phyloP scores from a whole-genome alignment of 2,888 invertebrate genomes.

The Nysson spinosus region DNA sequence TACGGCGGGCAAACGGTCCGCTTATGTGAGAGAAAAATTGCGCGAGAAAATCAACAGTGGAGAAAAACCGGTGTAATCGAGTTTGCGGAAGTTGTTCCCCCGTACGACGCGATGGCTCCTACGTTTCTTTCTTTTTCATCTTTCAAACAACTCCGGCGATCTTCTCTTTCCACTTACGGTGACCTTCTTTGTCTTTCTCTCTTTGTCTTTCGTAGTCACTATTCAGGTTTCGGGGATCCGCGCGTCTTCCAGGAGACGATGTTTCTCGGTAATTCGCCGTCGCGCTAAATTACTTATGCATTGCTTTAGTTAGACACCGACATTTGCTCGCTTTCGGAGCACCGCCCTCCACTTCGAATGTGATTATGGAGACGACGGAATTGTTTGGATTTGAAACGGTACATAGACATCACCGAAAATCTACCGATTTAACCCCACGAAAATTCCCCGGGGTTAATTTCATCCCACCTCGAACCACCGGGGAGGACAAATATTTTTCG shows the following conservation, averaged over 20 bases:
- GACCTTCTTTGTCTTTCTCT: slow-evolving; percentile 5
- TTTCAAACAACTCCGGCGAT: slow-evolving; percentile 1
- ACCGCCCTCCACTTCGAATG: slow-evolving; percentile 24
- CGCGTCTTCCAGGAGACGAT: not conserved
- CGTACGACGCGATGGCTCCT: slow-evolving; percentile 48
- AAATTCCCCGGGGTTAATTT: no score
- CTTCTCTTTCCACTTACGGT: not conserved
- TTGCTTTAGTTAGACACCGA: slow-evolving; percentile 46
- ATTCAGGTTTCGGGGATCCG: not conserved
- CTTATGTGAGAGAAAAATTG: slow-evolving; percentile 56
- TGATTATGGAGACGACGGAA: slow-evolving; percentile 35
- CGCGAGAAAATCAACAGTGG: slow-evolving; percentile 61
- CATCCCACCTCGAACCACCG: no score
- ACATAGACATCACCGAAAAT: slow-evolving; percentile 6
- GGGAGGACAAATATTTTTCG: no score
- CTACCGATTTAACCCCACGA: not conserved
- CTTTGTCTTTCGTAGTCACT: not conserved
- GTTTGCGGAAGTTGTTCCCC: slow-evolving; percentile 57
- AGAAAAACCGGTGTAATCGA: slow-evolving; percentile 58
- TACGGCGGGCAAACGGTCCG: slow-evolving; percentile 28
- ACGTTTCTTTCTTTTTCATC: slow-evolving; percentile 31
- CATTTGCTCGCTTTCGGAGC: slow-evolving; percentile 32
- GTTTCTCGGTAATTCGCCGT: slow-evolving; percentile 38
- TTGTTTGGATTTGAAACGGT: slow-evolving; percentile 42
- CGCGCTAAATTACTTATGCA: slow-evolving; percentile 59